A percentile compares a stretch with the other conserved stretches of the same genome.
Evolutionary conservation across 1,140 invertebrate species (phyloP).

Genomic region (Rhopalosiphum padi): DNA sequence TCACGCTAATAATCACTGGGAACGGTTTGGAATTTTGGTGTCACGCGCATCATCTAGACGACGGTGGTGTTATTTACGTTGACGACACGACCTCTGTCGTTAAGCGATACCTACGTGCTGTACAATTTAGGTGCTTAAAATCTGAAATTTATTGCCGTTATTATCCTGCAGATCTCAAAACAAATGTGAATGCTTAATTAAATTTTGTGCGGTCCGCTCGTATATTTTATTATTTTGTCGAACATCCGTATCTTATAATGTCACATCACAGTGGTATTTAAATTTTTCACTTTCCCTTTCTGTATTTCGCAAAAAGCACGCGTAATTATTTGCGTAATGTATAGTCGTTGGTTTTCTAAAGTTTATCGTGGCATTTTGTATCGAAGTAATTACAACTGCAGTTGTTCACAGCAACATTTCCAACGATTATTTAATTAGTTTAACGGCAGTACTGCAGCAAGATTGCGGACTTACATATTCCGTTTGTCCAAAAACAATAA

Average conservation of each 20-base stretch:
- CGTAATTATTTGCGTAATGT: not conserved
- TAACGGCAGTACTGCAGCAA: not conserved
- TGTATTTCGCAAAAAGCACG: not conserved
- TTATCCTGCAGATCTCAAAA: not conserved
- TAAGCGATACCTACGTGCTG: not conserved
- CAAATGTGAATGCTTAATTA: not conserved
- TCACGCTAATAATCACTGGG: no score
- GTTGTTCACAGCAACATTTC: not conserved
- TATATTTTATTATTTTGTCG: slow-evolving; percentile 8
- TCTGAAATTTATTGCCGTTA: not conserved
- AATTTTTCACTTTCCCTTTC: not conserved
- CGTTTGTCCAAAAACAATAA: not conserved
- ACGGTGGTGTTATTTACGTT: not conserved
- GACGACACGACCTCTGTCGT: not conserved
- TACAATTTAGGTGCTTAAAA: not conserved
- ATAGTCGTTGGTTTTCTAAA: not conserved
- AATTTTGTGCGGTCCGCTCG: not conserved
- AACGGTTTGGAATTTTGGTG: no score
- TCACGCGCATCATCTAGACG: no score
- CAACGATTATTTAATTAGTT: not conserved
- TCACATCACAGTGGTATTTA: not conserved
- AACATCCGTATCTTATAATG: not conserved
- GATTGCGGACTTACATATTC: not conserved
- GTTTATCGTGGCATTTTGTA: not conserved
- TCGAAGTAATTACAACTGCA: not conserved